Evolutionary conservation across 1,140 invertebrate species (phyloP).

Genomic region (Parasteatoda tepidariorum): DNA sequence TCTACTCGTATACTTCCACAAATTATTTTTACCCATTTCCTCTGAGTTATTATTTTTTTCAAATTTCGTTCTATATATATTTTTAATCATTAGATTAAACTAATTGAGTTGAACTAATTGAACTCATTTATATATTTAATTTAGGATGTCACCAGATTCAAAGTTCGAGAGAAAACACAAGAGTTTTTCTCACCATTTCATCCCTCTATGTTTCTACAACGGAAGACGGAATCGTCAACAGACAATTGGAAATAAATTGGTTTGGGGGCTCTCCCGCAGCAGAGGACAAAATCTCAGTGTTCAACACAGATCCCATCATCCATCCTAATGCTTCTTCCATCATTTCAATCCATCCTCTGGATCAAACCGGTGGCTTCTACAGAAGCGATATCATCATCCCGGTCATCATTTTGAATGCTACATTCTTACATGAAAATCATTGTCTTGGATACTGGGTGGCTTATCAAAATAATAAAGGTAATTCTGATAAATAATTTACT

Average conservation of each 20-base stretch:
- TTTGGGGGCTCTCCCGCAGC: neutral
- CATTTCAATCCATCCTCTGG: neutral
- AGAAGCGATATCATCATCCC: constrained; percentile 48
- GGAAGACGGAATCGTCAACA: constrained; percentile 6
- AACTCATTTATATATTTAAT: no score
- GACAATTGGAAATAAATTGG: constrained; percentile 65
- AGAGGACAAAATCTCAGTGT: constrained; percentile 62
- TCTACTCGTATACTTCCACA: no score
- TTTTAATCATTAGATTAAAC: no score
- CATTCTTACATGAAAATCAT: neutral
- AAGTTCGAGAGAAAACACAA: neutral
- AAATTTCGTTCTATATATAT: no score
- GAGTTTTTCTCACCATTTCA: constrained; percentile 60
- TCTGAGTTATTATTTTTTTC: no score
- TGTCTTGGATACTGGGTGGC: constrained; percentile 68
- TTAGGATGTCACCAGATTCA: no score
- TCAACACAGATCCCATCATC: constrained; percentile 44
- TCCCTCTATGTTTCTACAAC: constrained; percentile 22
- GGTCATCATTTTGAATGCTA: constrained; percentile 29
- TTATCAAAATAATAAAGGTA: constrained; percentile 39
- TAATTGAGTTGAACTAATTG: no score
- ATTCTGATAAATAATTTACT: no score
- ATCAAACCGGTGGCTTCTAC: constrained; percentile 40
- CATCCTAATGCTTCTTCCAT: constrained; percentile 10
- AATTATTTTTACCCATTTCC: no score